Evolutionary conservation across 2,113 vertebrate genomes (phyloP), one percentile per base, ranked within the genome.

Genomic region (Albula glossodonta): DNA sequence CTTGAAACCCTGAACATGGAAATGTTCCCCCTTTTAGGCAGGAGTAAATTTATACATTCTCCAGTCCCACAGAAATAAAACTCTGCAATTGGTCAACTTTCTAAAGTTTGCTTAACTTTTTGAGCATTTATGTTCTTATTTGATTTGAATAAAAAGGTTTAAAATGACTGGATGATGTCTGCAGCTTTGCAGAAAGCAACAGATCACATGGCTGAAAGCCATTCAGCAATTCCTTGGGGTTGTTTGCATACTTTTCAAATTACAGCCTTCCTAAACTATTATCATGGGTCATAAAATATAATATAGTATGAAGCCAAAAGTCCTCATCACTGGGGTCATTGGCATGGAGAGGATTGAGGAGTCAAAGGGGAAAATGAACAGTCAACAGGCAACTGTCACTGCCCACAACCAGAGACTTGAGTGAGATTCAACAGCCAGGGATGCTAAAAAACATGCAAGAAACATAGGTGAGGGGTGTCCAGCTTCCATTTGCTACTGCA

Each of bases 231-330:
- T 90, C 90, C 89, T 88, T 17, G 52, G 88, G 89, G 86, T 70
- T 89, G 87, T 87, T 89, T 80, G 83, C 91, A 91, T 93, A 89
- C 90, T 93, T 93, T 84, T 84, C 53, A 92, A 92, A 93, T 93
- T 88, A 92, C 90, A 91, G 89, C 78, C 88, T 88, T 88, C 88
- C 91, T 74, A 88, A 90, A 90, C 87, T 89, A 85, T 91, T 89
- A 93, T 90, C 91, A 91, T 83, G 87, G 89, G 88, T 86, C 88
- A 89, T 91, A 91, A 91, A 93, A 90, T 83, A 85, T 85, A 80
- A 87, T 83, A 79, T 53, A 87, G 80, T 48, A 84, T 87, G 88
- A 90, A 83, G 85, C 85, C 89, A 87, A 87, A 90, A 86, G 19
- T 57, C 41, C 80, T 91, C 88, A 89, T 89, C 81, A 63, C 78